Base-by-base conservation (phyloP, 2,797 vertebrate genomes). In the Enteromius radiatus region DNA sequence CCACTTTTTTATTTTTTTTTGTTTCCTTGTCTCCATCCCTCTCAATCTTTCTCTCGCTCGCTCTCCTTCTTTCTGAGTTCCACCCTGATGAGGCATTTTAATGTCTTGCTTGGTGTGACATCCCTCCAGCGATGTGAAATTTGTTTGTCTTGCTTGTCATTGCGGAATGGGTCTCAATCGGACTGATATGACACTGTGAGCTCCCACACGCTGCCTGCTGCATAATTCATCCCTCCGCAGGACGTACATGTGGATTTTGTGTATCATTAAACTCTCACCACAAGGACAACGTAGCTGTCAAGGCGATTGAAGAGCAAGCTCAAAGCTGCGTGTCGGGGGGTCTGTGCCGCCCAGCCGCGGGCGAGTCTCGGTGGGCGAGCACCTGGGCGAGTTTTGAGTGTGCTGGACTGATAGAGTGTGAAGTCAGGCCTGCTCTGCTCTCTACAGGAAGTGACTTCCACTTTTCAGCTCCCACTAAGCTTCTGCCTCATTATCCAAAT, bases 401-500 rank as follows among this genome's bases (percentile, higher is more conserved):
- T 54, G 76, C 61, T 52, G 31, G 81, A 71, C 80, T 82, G 81
- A 85, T 77, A 33, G 68, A 87, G 87, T 28, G 41, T 86, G 83
- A 81, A 83, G 70, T 76, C 75, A 81, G 77, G 79, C 82, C 81
- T 77, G 74, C 31, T 15, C 3, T 88, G 75, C 80, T 89, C 86
- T 12, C 88, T 73, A 61, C 84, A 80, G 89, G 88, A 89, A 87
- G 87, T 76, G 83, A 81, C 78, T 68, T 86, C 88, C 19, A 59
- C 85, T 84, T 84, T 80, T 89, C 74, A 67, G 49, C 89, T 88
- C 86, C 86, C 84, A 88, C 90, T 88, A 88, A 89, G 86, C 91
- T 91, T 90, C 88, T 90, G 88, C 89, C 91, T 94, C 93, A 93
- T 94, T 94, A 94, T 94, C 92, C 91, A 92, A 91, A 93, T 91